Evolutionary conservation across 2,888 invertebrate species (phyloP), one percentile per base, ranked within the genome.

Genomic region (Fabriciana adippe): DNA sequence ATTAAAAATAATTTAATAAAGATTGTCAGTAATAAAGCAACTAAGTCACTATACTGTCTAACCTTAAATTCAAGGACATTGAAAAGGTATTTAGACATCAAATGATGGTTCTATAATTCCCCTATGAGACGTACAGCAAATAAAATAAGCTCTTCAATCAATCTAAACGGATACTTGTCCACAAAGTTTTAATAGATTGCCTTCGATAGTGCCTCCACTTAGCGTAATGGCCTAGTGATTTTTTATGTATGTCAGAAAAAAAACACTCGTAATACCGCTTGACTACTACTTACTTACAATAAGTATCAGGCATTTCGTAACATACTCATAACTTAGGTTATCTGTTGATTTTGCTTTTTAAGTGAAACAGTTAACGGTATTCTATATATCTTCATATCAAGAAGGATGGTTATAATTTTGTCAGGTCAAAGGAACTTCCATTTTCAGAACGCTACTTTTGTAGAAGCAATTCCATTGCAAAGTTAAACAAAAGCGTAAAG

Each of bases 181-280:
- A 81, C 82, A 79, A 85, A 85, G 84, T 85, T 87, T 86, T 87
- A 87, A 86, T 88, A 90, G 84, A 90, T 89, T 90, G 86, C 79
- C 81, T 84, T 85, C 82, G 83, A 84, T 82, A 83, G 81, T 72
- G 73, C 73, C 74, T 81, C 82, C 88, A 88, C 89, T 89, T 84
- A 88, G 78, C 78, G 77, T 87, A 87, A 90, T 89, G 60, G 21
- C n/a, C 21, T 51, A 47, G 55, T 41, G 21, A 13, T 51, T 67
- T 26, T 59, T 54, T 67, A 16, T 48, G 14, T 53, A 18, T 31
- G 16, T 16, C 41, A 26, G 57, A 41, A 18, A 48, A 15, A 26
- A 16, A 55, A 14, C 31, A n/a, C 14, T 21, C n/a, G 21, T 21
- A 31, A 31, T n/a, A 54, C 41, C 11, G 15, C 45, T 54, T 54